Evolutionary conservation across 2,113 vertebrate species (phyloP).

Genomic region (Falco punctatus): DNA sequence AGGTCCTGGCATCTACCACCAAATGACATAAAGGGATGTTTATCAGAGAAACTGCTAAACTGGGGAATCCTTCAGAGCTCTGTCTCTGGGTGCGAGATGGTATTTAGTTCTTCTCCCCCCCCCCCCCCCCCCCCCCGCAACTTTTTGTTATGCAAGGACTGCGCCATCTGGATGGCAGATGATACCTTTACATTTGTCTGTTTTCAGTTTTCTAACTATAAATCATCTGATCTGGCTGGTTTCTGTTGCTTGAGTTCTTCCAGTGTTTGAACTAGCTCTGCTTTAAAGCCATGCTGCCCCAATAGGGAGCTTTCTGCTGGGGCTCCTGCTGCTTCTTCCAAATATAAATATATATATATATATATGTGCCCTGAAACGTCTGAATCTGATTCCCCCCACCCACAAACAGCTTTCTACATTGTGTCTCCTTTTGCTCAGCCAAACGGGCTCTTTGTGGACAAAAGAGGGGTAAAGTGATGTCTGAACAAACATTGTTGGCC

Average conservation of each 20-base stretch:
- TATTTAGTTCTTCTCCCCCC: neutral
- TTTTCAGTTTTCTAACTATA: conserved; percentile 49
- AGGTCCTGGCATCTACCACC: neutral
- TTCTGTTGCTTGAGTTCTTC: conserved; percentile 42
- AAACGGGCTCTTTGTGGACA: neutral
- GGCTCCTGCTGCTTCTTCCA: conserved; percentile 21
- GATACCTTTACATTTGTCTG: conserved; percentile 53
- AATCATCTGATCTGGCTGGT: conserved; percentile 46
- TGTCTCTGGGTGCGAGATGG: neutral
- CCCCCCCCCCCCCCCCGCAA: neutral
- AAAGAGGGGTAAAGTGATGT: neutral
- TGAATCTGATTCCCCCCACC: neutral
- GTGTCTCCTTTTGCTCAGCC: neutral
- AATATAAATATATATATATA: neutral
- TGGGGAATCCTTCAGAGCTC: neutral
- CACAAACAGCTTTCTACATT: neutral
- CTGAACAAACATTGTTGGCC: neutral
- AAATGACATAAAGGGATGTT: neutral
- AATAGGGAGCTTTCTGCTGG: conserved; percentile 10
- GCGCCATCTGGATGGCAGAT: conserved; percentile 65
- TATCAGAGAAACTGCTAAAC: neutral
- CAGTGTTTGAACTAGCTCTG: conserved; percentile 32
- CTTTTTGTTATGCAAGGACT: neutral
- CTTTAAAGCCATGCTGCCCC: neutral
- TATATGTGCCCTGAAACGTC: neutral